Conservation (phyloP, 2,797 vertebrate genomes). For the Halcyon leucocephala region DNA sequence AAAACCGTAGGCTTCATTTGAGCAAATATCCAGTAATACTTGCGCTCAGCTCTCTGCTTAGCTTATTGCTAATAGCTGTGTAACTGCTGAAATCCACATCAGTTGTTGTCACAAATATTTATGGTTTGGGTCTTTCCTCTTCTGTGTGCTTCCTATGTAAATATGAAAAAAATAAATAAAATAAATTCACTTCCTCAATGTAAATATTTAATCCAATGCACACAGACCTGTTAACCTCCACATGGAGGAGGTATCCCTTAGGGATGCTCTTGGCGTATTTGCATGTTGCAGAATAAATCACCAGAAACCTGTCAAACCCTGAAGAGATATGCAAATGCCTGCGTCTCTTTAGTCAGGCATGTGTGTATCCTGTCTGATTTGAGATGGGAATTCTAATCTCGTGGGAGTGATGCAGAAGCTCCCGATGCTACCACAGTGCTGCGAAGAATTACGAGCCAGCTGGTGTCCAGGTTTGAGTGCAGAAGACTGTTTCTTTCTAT, state of each 20-base stretch:
- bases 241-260: not conserved
- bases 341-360: not conserved
- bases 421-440: not conserved
- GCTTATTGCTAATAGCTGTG: not conserved
- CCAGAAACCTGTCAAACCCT: slow-evolving; percentile 4
- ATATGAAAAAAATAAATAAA: not conserved
- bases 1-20: not conserved
- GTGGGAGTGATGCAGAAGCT: not conserved
- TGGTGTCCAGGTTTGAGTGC: not conserved
- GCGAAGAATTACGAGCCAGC: not conserved
- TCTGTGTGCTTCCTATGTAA: not conserved
- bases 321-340: slow-evolving; percentile 23
- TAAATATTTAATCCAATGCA: not conserved
- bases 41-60: not conserved
- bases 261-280: not conserved
- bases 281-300: slow-evolving; percentile 22
- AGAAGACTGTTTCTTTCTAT: not conserved
- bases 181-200: not conserved
- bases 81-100: not conserved
- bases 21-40: not conserved
- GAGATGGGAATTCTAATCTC: slow-evolving; percentile 29
- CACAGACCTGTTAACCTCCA: slow-evolving; percentile 2
- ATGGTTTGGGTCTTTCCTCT: not conserved
- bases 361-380: slow-evolving; percentile 14
- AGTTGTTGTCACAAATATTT: not conserved